These are phyloP conservation scores for Gastrophysa polygoni DNA, from an alignment of 2,888 invertebrate genomes.

Conservation along the genomic window DNA sequence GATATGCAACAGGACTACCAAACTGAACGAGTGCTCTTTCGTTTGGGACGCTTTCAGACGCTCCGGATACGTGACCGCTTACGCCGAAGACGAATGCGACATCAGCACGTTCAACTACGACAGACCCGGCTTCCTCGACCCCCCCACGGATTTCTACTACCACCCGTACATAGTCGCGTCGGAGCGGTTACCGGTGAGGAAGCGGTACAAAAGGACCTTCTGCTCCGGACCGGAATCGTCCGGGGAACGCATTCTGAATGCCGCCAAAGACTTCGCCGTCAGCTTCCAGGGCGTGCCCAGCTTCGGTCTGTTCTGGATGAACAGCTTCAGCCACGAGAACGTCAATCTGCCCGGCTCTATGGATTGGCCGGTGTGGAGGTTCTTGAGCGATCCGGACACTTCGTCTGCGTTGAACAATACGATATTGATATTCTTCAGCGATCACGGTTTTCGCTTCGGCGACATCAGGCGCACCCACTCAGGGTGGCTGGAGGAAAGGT, in stretches of 20 bases:
- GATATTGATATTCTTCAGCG: conserved; percentile 67
- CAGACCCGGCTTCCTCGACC: conserved; percentile 72
- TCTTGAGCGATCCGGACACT: conserved; percentile 68
- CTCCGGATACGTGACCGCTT: conserved; percentile 77
- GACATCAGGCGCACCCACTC: conserved; percentile 70
- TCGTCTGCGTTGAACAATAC: conserved; percentile 16
- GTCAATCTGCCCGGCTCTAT: conserved; percentile 72
- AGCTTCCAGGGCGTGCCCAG: conserved; percentile 61
- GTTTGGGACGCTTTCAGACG: conserved; percentile 79
- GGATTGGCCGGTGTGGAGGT: conserved; percentile 75
- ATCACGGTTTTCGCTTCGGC: conserved; percentile 82
- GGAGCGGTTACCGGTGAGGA: conserved; percentile 62
- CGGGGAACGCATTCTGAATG: conserved; percentile 72
- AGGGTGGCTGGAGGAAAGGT: conserved; percentile 82
- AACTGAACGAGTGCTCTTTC: conserved; percentile 74
- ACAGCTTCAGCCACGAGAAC: conserved; percentile 76
- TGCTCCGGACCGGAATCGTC: conserved; percentile 69
- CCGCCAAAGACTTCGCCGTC: conserved; percentile 68
- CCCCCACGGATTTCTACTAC: conserved; percentile 83
- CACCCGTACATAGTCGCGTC: conserved; percentile 75
- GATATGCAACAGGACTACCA: conserved; percentile 60
- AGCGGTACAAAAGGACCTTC: conserved; percentile 61
- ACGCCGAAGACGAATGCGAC: conserved; percentile 75
- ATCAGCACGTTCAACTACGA: conserved; percentile 79
- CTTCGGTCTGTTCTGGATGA: conserved; percentile 83